A percentile compares a stretch with the other conserved stretches of the same genome.
Conservation (phyloP, 2,797 vertebrate genomes). For the Gadopsis bispinosus region DNA sequence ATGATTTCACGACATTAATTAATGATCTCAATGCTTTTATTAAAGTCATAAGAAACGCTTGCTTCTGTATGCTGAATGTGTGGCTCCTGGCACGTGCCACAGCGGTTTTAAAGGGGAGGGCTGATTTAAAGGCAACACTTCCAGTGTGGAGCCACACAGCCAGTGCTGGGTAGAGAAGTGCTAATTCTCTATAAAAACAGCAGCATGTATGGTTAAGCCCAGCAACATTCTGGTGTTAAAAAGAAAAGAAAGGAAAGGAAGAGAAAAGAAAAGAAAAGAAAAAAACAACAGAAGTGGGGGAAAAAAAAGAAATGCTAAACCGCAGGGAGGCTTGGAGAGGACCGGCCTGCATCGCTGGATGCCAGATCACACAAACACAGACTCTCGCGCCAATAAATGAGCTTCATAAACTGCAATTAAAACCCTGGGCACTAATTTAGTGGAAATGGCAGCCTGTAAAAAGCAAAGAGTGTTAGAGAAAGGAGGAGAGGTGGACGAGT, state of each 20-base stretch:
- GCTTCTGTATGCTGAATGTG: constrained; percentile 64
- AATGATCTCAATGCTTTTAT: constrained; percentile 48
- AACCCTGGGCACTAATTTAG: constrained; percentile 89
- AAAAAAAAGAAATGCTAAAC: constrained; percentile 74
- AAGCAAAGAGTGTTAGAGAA: constrained; percentile 66
- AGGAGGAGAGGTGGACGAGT: constrained; percentile 50
- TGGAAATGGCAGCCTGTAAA: constrained; percentile 87
- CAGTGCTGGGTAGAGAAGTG: constrained; percentile 75
- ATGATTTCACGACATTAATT: constrained; percentile 22
- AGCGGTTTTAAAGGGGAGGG: constrained; percentile 64
- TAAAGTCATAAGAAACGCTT: constrained; percentile 51
- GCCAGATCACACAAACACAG: constrained; percentile 83
- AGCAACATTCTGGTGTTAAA: constrained; percentile 80
- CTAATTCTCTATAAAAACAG: constrained; percentile 87
- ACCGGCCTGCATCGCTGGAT: constrained; percentile 70
- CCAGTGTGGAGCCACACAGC: constrained; percentile 76
- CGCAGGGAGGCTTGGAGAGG: constrained; percentile 78
- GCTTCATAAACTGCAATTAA: constrained; percentile 88
- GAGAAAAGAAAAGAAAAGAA: neutral
- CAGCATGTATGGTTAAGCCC: constrained; percentile 77
- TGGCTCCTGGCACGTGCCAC: constrained; percentile 69
- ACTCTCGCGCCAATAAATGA: constrained; percentile 81
- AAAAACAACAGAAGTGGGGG: constrained; percentile 63
- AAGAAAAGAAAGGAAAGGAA: constrained; percentile 53
- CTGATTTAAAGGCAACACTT: constrained; percentile 81